A percentile compares a stretch with the other conserved stretches of the same genome.
These are phyloP conservation scores for Callocephalon fimbriatum DNA, from an alignment of 2,113 vertebrate genomes.

Conservation along the genomic window DNA sequence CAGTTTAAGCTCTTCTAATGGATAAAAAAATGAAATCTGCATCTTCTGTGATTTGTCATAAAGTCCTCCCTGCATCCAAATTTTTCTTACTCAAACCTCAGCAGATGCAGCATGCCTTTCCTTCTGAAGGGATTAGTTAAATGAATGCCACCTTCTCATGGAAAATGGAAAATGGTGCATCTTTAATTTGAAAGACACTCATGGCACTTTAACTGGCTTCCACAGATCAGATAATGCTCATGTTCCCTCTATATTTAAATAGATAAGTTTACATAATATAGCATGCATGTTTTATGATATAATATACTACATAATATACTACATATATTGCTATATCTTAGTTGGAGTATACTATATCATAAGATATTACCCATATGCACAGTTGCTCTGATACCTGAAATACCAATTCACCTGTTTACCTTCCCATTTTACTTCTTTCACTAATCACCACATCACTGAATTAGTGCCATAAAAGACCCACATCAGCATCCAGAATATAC, in stretches of 20 bases:
- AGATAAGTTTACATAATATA: neutral
- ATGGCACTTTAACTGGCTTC: neutral
- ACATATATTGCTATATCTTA: neutral
- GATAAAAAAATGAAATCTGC: neutral
- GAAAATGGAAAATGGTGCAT: slow-evolving; percentile 50
- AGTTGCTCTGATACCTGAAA: neutral
- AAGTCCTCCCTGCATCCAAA: neutral
- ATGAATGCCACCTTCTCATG: neutral
- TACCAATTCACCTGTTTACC: neutral
- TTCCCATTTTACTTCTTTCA: neutral
- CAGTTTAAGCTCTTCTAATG: neutral
- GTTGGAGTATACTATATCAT: neutral
- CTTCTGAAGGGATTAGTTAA: neutral
- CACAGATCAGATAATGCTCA: neutral
- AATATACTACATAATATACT: neutral
- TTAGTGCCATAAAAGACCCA: neutral
- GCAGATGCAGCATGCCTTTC: neutral
- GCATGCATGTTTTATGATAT: neutral
- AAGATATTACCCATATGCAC: neutral
- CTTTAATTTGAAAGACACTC: slow-evolving; percentile 35
- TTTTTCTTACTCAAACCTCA: neutral
- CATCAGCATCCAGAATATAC: neutral
- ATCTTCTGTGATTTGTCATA: neutral
- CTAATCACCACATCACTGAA: neutral
- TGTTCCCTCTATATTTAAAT: neutral